Base-by-base conservation (phyloP, 2,797 vertebrate genomes). In the Tolypeutes matacus region DNA sequence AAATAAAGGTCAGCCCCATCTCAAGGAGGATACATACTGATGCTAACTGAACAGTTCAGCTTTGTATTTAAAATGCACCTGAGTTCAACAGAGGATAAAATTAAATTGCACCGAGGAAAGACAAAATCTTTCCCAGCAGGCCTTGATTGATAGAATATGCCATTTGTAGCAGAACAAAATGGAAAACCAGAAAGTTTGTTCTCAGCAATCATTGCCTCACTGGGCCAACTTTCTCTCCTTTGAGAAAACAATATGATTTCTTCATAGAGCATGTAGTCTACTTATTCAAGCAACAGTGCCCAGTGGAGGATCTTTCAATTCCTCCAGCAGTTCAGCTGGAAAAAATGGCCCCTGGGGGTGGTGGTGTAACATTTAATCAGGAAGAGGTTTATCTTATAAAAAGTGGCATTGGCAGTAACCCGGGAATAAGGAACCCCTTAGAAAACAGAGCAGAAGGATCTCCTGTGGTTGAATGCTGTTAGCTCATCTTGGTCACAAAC, bases 301-400 rank as follows among this genome's bases (percentile, higher is more conserved):
- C 97, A 96, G n/a, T n/a, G n/a, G n/a, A n/a, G 96, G 96, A 97
- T 98, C 98, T 98, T 98, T 97, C 96, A 97, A 98, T 98, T 97
- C 97, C 95, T 97, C 95, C 95, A 98, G 96, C 95, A 98, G 96
- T 93, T 98, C 92, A 92, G 96, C 86, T 97, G 97, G 97, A 97
- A 97, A 98, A 91, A 98, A 98, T 93, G 97, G 98, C 97, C 97
- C 46, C 98, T 98, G 89, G 96, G 98, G 98, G 98, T 96, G 18
- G 31, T 31, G 65, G 27, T 36, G 13, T 98, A 98, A 98, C 98
- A 98, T 98, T 98, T 98, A 99, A 98, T 98, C 98, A 98, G 98
- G 98, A 99, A 98, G 98, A 98, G 98, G 97, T 98, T 98, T 98
- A 98, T 98, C 96, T 98, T 98, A 97, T 98, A 98, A 98, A 98